Conservation (phyloP, 2,113 vertebrate genomes). For the Rafetus swinhoei region DNA sequence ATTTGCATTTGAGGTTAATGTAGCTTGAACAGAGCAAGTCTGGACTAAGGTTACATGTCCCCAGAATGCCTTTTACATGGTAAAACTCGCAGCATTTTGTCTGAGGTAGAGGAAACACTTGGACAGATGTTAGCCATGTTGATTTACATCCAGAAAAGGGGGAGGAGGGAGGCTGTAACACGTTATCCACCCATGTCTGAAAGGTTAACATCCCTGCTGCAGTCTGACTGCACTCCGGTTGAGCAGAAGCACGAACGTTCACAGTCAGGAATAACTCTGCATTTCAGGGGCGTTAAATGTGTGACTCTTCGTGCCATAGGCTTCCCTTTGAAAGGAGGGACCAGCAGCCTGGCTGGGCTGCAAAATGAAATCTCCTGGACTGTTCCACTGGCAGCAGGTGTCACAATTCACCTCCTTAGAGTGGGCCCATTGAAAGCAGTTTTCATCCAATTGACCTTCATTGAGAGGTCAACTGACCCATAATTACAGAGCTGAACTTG, state of each 20-base stretch:
- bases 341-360: not conserved
- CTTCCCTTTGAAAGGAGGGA: not conserved
- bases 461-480: constrained; percentile 9
- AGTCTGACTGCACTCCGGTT: not conserved
- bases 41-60: fast-evolving
- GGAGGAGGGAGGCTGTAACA: not conserved
- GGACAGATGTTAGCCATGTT: fast-evolving
- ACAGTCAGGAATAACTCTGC: not conserved
- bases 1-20: fast-evolving
- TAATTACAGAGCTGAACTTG: constrained; percentile 38
- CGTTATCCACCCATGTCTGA: not conserved
- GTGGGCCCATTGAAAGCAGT: constrained; percentile 23
- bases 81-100: not conserved
- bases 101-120: fast-evolving
- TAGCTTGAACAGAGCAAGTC: fast-evolving
- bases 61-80: fast-evolving
- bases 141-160: not conserved
- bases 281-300: not conserved
- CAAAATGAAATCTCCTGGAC: not conserved
- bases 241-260: not conserved
- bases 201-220: not conserved
- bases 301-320: not conserved
- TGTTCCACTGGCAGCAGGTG: constrained; percentile 40
- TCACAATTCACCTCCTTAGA: constrained; percentile 40
- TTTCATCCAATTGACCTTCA: constrained; percentile 45